Conservation (phyloP, 2,888 invertebrate genomes). For the Leucophenga montana region DNA sequence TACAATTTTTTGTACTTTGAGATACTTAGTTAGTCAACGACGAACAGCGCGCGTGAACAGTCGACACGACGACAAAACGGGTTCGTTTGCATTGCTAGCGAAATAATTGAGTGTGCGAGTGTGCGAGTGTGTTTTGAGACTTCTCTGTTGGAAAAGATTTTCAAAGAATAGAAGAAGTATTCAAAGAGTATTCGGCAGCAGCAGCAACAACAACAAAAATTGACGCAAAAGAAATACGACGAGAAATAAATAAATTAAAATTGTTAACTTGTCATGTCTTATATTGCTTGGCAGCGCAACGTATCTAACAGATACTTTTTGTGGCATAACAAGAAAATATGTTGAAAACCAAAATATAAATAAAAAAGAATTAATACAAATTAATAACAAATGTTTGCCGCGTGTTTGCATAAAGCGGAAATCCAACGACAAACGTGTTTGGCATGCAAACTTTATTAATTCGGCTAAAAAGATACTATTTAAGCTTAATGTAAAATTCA, state of each 20-base stretch:
- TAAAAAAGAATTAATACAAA: background rate
- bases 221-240: background rate
- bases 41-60: conserved; percentile 55
- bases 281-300: conserved; percentile 8
- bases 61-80: conserved; percentile 39
- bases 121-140: too few relatives aligned
- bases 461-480: background rate
- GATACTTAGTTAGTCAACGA: conserved; percentile 47
- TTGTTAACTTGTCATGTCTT: conserved; percentile 9
- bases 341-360: background rate
- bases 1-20: too few relatives aligned
- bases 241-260: background rate
- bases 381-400: conserved; percentile 10
- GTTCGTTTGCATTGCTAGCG: conserved; percentile 51
- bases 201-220: too few relatives aligned
- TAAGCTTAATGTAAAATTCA: background rate
- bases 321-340: conserved; percentile 1
- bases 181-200: conserved; percentile 42
- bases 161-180: conserved; percentile 35
- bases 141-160: too few relatives aligned
- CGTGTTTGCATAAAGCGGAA: conserved; percentile 42
- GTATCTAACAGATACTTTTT: conserved; percentile 16
- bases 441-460: conserved; percentile 43
- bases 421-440: conserved; percentile 58
- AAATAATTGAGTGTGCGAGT: conserved; percentile 4